Evolutionary conservation across 2,888 invertebrate genomes (phyloP).

Genomic region (Drosophila quinaria): DNA sequence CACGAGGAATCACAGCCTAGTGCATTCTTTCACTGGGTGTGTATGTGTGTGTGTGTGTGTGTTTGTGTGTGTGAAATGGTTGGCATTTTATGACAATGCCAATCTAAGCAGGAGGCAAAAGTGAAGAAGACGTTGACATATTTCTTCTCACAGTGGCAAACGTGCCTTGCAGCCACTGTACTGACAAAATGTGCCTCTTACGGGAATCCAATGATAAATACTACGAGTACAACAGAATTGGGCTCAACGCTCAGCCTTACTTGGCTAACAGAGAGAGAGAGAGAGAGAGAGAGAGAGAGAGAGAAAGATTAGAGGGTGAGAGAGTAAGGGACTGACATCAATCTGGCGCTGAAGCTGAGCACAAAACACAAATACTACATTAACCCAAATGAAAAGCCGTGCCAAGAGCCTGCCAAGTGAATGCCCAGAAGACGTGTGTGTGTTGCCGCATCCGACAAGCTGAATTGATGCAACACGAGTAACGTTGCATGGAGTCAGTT

Average conservation of each 20-base stretch:
- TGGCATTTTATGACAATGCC: conserved; percentile 78
- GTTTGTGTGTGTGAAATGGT: conserved; percentile 21
- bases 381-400: conserved; percentile 77
- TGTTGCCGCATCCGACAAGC: conserved; percentile 42
- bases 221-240: conserved; percentile 19
- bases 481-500: conserved; percentile 11
- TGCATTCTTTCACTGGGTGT: conserved; percentile 37
- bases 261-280: too few relatives aligned
- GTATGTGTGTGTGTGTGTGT: conserved; percentile 5
- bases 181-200: conserved; percentile 76
- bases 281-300: not conserved
- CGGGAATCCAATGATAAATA: conserved; percentile 73
- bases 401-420: conserved; percentile 69
- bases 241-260: conserved; percentile 30
- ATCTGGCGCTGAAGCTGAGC: conserved; percentile 46
- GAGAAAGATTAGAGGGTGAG: too few relatives aligned
- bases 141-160: conserved; percentile 64
- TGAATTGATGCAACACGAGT: conserved; percentile 50
- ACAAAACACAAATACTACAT: conserved; percentile 76
- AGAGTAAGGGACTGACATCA: conserved; percentile 54
- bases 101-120: conserved; percentile 66
- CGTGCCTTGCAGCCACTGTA: conserved; percentile 65
- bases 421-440: conserved; percentile 59
- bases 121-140: conserved; percentile 72
- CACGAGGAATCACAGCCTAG: conserved; percentile 61